Percentiles rank a stretch among this genome's conserved stretches.
Conservation (phyloP, 1,140 invertebrate species). For the Battus philenor region DNA sequence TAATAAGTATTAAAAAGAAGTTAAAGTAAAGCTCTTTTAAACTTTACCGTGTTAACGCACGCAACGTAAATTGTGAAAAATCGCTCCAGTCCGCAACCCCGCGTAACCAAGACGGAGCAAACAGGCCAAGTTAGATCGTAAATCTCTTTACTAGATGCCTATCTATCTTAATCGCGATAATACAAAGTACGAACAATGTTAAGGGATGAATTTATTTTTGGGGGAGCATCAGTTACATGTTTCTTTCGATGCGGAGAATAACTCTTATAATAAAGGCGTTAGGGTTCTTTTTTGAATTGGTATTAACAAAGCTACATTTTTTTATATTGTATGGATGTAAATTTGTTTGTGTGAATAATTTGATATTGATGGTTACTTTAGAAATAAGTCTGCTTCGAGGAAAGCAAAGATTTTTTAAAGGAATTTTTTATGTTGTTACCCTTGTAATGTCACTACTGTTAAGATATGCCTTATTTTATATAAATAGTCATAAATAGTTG, state of each 20-base stretch:
- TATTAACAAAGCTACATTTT: neutral
- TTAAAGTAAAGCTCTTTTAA: neutral
- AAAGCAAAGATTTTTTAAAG: neutral
- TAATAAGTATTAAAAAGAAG: too few species aligned
- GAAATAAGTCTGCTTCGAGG: too few species aligned
- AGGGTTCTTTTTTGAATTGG: neutral
- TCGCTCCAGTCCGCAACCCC: conserved; percentile 23
- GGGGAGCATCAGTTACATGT: neutral
- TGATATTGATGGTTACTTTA: too few species aligned
- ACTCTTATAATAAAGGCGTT: neutral
- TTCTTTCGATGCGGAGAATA: neutral
- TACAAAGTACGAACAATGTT: conserved; percentile 1
- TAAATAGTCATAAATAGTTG: too few species aligned
- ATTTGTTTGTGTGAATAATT: too few species aligned
- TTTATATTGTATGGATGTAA: neutral
- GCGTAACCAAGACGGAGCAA: conserved; percentile 23
- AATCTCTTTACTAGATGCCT: conserved; percentile 23
- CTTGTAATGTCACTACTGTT: neutral
- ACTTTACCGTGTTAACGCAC: conserved; percentile 17
- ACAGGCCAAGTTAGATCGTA: conserved; percentile 29
- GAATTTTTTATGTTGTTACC: neutral
- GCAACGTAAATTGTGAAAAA: conserved; percentile 36
- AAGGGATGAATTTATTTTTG: conserved; percentile 9
- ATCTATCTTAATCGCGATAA: neutral
- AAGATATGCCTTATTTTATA: neutral